Conservation (phyloP, 2,888 invertebrate species). For the Hemithea aestivaria region DNA sequence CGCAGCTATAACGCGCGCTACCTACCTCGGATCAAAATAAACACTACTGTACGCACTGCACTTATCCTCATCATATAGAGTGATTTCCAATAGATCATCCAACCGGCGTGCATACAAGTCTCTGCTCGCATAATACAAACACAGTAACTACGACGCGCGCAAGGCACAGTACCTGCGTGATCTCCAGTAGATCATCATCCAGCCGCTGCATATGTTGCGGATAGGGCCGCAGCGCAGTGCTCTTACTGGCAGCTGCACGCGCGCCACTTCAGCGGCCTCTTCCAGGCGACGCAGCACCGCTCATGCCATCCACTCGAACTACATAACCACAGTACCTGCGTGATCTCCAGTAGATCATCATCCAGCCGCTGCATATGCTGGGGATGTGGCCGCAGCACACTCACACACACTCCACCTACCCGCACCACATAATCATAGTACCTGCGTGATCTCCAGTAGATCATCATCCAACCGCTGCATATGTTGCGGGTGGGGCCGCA, state of each 20-base stretch:
- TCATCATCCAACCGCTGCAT: conserved; percentile 87
- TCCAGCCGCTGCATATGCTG: conserved; percentile 87
- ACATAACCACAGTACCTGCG: conserved; percentile 79
- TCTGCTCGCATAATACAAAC: too few species aligned
- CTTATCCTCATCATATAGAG: too few species aligned
- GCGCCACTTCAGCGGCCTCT: conserved; percentile 95
- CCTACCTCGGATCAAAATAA: too few species aligned
- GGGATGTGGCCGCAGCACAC: too few species aligned
- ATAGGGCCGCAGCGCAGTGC: too few species aligned
- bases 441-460: conserved; percentile 92
- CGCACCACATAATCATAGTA: conserved; percentile 36
- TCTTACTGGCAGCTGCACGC: conserved; percentile 87
- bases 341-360: conserved; percentile 90
- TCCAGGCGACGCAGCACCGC: conserved; percentile 92
- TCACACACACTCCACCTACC: too few species aligned
- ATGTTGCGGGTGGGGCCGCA: conserved; percentile 82
- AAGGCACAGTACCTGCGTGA: conserved; percentile 84
- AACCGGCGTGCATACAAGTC: too few species aligned
- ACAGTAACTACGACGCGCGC: background rate
- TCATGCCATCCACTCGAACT: too few species aligned
- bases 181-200: conserved; percentile 90
- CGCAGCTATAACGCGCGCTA: too few species aligned
- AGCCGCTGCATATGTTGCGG: too few species aligned
- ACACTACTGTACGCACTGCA: too few species aligned
- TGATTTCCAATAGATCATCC: conserved; percentile 92